Base-by-base conservation (phyloP, 2,797 vertebrate species). In the Echiichthys vipera region DNA sequence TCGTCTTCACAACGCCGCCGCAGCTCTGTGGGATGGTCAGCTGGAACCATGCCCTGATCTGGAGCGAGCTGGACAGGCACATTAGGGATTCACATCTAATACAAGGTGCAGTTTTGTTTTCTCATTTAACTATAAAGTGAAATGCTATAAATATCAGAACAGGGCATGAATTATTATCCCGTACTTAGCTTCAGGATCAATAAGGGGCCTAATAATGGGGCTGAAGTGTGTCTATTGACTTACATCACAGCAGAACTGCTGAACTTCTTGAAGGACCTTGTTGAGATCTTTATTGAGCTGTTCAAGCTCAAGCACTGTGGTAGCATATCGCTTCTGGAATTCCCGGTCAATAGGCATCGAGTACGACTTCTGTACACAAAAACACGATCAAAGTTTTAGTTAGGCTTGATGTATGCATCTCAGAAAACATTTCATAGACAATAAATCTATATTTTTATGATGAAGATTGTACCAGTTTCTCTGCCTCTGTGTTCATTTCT, bases 401-500 rank as follows among this genome's bases (percentile, higher is more conserved):
- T 4, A 2, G 30, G 15, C 30, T 37, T 34, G 11, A 45, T 39
- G 14, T 24, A 2, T 10, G 7, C 13, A 22, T 51, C 20, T 15
- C 12, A 34, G 6, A 22, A 5, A 27, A 54, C 3, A 45, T 42
- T 53, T 5, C 10, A 46, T 6, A 9, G 1, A 1, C 1, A 50
- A 27, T 55, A 6, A 25, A 40, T 10, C 43, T 43, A 9, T 14
- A 36, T 36, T 36, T 4, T 36, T 36, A 56, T n/a, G 1, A 22
- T 20, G n/a, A 53, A 1, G 20, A 72, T 7, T 86, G 89, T 91
- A 99, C 98, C 97, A 98, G 84, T 88, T 98, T 99, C 93, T 99
- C 98, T 85, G 97, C 98, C 88, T 99, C 97, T 3, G 97, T 97
- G 87, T 99, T 99, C 98, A 99, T 98, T 89, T 99, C 97, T 89